A percentile compares a stretch with the other conserved stretches of the same genome.
These are phyloP conservation scores for Eumeta japonica DNA, from an alignment of 1,140 invertebrate genomes.

Conservation along the genomic window DNA sequence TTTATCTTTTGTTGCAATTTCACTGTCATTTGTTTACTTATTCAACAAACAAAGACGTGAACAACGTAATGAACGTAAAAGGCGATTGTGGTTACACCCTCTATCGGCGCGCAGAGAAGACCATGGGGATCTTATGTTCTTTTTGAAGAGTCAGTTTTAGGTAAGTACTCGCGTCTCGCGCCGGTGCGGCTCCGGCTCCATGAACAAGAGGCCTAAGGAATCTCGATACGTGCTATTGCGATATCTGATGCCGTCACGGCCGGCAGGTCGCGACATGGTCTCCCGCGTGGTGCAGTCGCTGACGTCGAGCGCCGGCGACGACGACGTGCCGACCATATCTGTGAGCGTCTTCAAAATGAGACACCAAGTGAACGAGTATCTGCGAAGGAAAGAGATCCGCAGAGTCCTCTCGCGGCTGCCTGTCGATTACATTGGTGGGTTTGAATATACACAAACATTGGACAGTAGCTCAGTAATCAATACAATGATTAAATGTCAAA, in stretches of 20 bases:
- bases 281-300: slow-evolving; percentile 61
- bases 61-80: too few relatives aligned
- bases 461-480: neutral
- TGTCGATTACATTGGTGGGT: slow-evolving; percentile 45
- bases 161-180: too few relatives aligned
- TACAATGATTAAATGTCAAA: neutral
- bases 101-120: too few relatives aligned
- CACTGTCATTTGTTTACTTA: too few relatives aligned
- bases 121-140: too few relatives aligned
- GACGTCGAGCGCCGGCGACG: slow-evolving; percentile 43
- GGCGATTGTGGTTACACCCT: too few relatives aligned
- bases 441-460: neutral
- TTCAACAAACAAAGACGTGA: too few relatives aligned
- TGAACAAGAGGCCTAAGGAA: too few relatives aligned
- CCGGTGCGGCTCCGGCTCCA: too few relatives aligned
- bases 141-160: too few relatives aligned
- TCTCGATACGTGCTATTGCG: neutral
- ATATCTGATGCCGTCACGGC: neutral
- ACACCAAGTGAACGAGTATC: slow-evolving; percentile 46
- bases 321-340: slow-evolving; percentile 45
- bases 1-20: too few relatives aligned
- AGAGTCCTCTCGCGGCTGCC: slow-evolving; percentile 56
- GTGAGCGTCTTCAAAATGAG: slow-evolving; percentile 61
- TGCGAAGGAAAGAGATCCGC: slow-evolving; percentile 51
- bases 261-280: slow-evolving; percentile 61